Percentiles rank a stretch among this genome's conserved stretches.
Conservation (phyloP, 2,113 vertebrate species). For the Rhizomys pruinosus region DNA sequence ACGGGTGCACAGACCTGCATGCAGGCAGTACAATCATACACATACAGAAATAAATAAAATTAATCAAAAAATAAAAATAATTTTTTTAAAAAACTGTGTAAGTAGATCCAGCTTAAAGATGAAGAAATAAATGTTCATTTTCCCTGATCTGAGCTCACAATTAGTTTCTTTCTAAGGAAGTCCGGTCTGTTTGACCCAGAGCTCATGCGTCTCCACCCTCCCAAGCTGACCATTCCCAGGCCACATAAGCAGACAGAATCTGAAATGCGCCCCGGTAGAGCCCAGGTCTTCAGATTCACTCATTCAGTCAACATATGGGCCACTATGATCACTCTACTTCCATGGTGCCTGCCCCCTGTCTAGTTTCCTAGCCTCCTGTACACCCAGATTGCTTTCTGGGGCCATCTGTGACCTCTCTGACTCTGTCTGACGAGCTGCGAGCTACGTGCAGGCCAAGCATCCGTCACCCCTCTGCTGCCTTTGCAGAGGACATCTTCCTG, state of each 20-base stretch:
- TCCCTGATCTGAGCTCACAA: not conserved
- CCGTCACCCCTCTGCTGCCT: not conserved
- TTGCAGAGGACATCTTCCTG: not conserved
- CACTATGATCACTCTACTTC: not conserved
- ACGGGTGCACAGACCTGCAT: too few species aligned
- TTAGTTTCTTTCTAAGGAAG: slow-evolving; percentile 28
- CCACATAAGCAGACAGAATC: not conserved
- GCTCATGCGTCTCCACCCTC: not conserved
- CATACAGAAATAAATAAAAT: too few species aligned
- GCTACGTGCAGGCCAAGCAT: not conserved
- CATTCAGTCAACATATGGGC: not conserved
- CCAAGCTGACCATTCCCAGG: not conserved
- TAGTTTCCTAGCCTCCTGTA: slow-evolving; percentile 19
- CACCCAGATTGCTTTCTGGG: not conserved
- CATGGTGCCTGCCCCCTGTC: not conserved
- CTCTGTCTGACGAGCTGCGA: not conserved
- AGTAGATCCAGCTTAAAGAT: slow-evolving; percentile 17
- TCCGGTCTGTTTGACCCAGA: not conserved
- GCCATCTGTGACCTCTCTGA: not conserved
- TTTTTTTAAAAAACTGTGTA: not conserved
- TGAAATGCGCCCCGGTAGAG: not conserved
- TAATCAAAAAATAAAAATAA: too few species aligned
- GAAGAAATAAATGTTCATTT: slow-evolving; percentile 8
- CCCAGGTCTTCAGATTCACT: not conserved
- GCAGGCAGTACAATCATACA: too few species aligned